These are phyloP conservation scores for Apocheima hispidaria DNA, from an alignment of 2,888 invertebrate genomes.

Conservation along the genomic window DNA sequence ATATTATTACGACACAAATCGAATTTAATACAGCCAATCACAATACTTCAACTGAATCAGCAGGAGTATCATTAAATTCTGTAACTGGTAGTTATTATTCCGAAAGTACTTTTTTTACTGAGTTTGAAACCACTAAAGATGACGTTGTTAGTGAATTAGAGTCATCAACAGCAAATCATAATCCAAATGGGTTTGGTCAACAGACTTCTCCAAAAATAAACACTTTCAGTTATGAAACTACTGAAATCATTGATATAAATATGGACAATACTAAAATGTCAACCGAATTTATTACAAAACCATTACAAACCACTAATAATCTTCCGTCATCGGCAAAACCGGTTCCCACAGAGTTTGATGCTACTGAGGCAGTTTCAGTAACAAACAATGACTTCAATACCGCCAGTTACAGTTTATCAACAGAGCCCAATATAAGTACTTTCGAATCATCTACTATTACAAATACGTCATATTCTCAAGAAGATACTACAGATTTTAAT, in stretches of 20 bases:
- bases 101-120: neutral
- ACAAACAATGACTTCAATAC: neutral
- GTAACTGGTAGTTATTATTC: neutral
- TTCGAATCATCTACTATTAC: neutral
- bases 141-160: neutral
- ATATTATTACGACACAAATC: neutral
- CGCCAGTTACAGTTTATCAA: neutral
- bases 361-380: neutral
- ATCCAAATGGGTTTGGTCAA: neutral
- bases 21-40: neutral
- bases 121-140: neutral
- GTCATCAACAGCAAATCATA: neutral
- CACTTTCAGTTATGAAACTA: neutral
- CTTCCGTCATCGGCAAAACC: neutral
- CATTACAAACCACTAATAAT: neutral
- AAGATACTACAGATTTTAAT: neutral
- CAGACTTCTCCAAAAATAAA: neutral
- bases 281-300: neutral
- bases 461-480: neutral
- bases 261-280: neutral
- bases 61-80: neutral
- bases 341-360: neutral
- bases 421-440: neutral
- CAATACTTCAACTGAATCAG: constrained; percentile 3
- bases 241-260: neutral